Base-by-base conservation (phyloP, 1,140 invertebrate species). In the Oryctes rhinoceros region DNA sequence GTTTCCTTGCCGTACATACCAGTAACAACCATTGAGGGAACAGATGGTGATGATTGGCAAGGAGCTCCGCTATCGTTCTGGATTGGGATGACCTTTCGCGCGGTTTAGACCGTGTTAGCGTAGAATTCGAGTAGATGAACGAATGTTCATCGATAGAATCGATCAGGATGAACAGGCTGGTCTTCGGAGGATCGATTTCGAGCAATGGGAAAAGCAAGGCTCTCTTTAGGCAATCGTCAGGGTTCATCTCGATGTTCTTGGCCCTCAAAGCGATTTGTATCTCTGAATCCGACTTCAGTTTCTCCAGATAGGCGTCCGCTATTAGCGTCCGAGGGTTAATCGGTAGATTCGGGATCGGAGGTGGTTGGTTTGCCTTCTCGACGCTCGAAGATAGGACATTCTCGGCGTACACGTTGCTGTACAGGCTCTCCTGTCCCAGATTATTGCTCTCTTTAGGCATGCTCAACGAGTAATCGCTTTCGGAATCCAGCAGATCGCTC, bases 21-120 rank as follows among this genome's bases (percentile, higher is more conserved):
- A 98, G 90, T 59, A 98, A 90, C 47, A 99, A 87, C 97, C 97
- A 99, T 81, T 94, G 94, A 1, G 97, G 97, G 84, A 99, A 94
- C n/a, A 97, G 88, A 83, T 97, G 95, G 85, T 97, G 96, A 87
- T 97, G 95, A 82, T 94, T 94, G 0, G 96, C 94, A 24, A 98
- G 87, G 7, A 98, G 89, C 83, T 97, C 95, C 0, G 95, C 95
- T 15, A 98, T 96, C 13, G 94, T 96, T 79, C 91, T 90, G 71
- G 84, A 91, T 86, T 87, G 91, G 85, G 86, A 92, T 81, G 87
- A 90, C 83, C 87, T 89, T 80, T 87, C 90, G 49, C 86, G 89
- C 20, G 88, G 86, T 81, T 87, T 87, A 9, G 86, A 87, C 44
- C 87, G 82, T 0, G 87, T 88, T 39, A 88, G 80, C 0, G 88